Conservation (phyloP, 2,113 vertebrate genomes). For the Corapipo altera region DNA sequence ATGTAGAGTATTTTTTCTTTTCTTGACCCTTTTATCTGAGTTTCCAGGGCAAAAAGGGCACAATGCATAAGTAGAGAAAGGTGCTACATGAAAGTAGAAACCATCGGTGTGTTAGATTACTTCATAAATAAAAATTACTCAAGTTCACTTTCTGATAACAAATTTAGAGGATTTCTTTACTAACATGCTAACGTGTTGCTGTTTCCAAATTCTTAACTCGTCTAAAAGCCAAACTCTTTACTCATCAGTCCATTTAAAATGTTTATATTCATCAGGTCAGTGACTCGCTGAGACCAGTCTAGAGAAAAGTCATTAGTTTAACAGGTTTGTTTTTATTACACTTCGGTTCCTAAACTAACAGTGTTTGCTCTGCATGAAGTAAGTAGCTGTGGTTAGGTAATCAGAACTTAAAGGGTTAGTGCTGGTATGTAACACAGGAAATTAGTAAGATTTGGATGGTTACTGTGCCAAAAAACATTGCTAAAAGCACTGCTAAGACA, state of each 20-base stretch:
- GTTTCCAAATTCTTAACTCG: neutral
- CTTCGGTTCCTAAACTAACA: neutral
- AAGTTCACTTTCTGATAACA: neutral
- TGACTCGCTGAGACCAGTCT: neutral
- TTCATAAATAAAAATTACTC: neutral
- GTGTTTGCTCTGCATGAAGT: neutral
- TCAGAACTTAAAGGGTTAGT: neutral
- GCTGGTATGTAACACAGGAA: slow-evolving; percentile 39
- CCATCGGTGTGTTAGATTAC: neutral
- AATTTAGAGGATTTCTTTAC: neutral
- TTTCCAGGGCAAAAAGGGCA: neutral
- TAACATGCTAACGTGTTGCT: neutral
- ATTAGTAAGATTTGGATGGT: neutral
- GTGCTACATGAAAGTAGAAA: neutral
- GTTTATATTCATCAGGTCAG: neutral
- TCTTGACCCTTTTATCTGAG: neutral
- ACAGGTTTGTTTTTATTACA: slow-evolving; percentile 36
- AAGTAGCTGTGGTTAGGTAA: neutral
- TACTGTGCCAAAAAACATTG: neutral
- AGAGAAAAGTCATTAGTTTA: slow-evolving; percentile 5
- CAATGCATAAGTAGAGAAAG: neutral
- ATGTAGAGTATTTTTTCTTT: neutral
- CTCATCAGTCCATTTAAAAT: neutral
- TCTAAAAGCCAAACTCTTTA: neutral
- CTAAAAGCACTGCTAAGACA: neutral